Base-by-base conservation (phyloP, 1,140 invertebrate species). In the Papilio dardanus region DNA sequence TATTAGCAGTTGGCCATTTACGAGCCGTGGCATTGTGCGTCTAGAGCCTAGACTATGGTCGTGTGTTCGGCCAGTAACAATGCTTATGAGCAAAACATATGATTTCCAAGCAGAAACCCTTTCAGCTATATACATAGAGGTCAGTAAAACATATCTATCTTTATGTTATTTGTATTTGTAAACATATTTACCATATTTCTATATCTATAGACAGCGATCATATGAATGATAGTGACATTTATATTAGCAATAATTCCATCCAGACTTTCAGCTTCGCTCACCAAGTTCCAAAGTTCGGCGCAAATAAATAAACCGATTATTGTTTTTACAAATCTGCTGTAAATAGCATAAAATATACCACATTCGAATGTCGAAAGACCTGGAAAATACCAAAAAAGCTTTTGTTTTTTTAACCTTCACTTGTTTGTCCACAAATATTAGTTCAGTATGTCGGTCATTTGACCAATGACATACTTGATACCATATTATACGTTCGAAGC, bases 171-270 rank as follows among this genome's bases (percentile, higher is more conserved):
- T 46, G n/a, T 46, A 66, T 31, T 14, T n/a, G 1, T 66, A 71
- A 74, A 74, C 46, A 75, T 58, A 82, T 40, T 83, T 79, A 85
- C 88, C 86, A 85, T 86, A 77, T 83, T 88, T 62, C 35, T 78
- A 65, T 84, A 90, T 79, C 88, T 81, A 37, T 84, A 88, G 0
- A 86, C 24, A 21, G 86, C 79, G 3, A 88, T 86, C 1, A 81
- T 77, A 62, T 90, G 86, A 37, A 88, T 82, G 7, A 87, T 35
- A 0, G 80, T 85, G 0, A 77, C 86, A 31, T 86, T 89, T 30
- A 90, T 79, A 31, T 79, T 83, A 10, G 78, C 86, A 4, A 87
- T 83, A 21, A 88, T 71, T n/a, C 79, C 80, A 40, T 89, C 86
- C 12, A 89, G 69, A 50, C 37, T 76, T 0, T 69, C 71, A 0